Evolutionary conservation across 2,797 vertebrate genomes (phyloP).

Genomic region (Glossophaga mutica): DNA sequence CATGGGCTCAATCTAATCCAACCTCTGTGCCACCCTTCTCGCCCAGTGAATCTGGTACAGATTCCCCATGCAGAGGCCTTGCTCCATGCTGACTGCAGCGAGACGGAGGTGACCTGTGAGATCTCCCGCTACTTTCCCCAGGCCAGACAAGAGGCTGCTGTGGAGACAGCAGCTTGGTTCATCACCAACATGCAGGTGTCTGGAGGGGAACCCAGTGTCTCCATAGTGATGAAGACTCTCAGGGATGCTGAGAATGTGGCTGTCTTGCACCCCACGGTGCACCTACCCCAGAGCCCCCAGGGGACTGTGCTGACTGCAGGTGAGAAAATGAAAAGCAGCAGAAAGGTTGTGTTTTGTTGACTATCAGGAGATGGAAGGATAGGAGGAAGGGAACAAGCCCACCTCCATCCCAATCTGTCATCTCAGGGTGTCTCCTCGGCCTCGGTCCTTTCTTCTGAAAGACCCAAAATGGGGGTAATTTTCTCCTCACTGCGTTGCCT

Average conservation of each 20-base stretch:
- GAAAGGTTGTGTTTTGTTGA: background rate
- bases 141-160: background rate
- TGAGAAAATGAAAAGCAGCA: background rate
- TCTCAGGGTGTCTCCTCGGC: background rate
- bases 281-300: constrained; percentile 82
- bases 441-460: background rate
- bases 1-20: background rate
- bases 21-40: background rate
- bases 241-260: background rate
- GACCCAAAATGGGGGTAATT: background rate
- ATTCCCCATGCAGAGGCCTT: constrained; percentile 83
- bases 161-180: constrained; percentile 73
- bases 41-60: constrained; percentile 80
- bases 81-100: constrained; percentile 87
- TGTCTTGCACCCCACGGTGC: constrained; percentile 69
- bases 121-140: constrained; percentile 78
- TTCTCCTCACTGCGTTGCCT: background rate
- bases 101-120: constrained; percentile 86
- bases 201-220: constrained; percentile 79
- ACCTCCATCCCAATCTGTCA: background rate
- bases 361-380: background rate
- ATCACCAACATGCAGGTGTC: constrained; percentile 84
- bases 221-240: constrained; percentile 83
- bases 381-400: background rate
- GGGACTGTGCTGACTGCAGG: constrained; percentile 83